A percentile compares a stretch with the other conserved stretches of the same genome.
phyloP scores from a whole-genome alignment of 2,797 vertebrate genomes.

The Iguana delicatissima region DNA sequence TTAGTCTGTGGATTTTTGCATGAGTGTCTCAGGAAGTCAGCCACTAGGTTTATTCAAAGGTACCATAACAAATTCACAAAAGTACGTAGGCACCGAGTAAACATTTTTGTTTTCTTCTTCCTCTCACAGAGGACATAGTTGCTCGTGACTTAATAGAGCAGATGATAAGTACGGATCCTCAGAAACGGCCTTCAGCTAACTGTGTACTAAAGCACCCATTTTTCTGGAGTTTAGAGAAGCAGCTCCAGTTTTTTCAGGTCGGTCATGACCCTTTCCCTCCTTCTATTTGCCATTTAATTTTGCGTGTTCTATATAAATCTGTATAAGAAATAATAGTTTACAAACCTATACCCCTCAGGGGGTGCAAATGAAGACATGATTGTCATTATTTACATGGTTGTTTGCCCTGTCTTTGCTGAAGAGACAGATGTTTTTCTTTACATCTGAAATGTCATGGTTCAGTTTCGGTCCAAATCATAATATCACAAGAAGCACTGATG shows the following conservation, averaged over 20 bases:
- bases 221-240: constrained; percentile 96
- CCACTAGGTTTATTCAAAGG: neutral
- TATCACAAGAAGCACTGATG: neutral
- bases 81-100: neutral
- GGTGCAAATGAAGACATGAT: neutral
- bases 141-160: constrained; percentile 91
- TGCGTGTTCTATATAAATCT: neutral
- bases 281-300: neutral
- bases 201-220: constrained; percentile 95
- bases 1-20: neutral
- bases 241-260: constrained; percentile 99
- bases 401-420: neutral
- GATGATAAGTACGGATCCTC: constrained; percentile 93
- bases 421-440: neutral
- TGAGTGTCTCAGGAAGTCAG: neutral
- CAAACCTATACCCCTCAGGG: neutral
- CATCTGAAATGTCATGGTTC: neutral
- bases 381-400: neutral
- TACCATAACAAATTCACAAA: neutral
- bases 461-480: rapidly evolving
- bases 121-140: constrained; percentile 86
- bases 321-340: neutral
- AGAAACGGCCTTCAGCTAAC: constrained; percentile 89
- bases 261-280: constrained; percentile 41
- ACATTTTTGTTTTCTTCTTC: neutral